Base-by-base conservation (phyloP, 2,113 vertebrate genomes). In the Zosterops hypoxanthus region DNA sequence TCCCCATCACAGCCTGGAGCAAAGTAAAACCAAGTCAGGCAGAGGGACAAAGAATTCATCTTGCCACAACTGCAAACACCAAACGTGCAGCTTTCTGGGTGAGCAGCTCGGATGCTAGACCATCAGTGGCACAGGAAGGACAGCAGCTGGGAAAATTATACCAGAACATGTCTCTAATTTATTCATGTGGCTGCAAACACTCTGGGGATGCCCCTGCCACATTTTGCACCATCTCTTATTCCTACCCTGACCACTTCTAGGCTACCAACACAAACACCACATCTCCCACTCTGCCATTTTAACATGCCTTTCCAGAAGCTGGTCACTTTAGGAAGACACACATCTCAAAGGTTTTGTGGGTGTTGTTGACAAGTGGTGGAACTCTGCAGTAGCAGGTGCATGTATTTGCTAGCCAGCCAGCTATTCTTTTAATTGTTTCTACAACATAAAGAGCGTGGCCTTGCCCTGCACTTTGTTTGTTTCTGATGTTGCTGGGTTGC, bases 21-120 rank as follows among this genome's bases (percentile, higher is more conserved):
- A 28, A 77, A 63, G 5, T 29, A 63, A 88, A 90, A 88, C 20
- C 7, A 65, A 65, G 28, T n/a, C 46, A 46, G 5, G 18, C 21
- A 41, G 50, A 55, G 19, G 44, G 36, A 68, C 1, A 7, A 87
- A 72, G 29, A 29, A 69, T 91, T 46, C 4, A 5, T 46, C 19
- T 56, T 2, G 1, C 20, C 1, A 0, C 24, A 60, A 12, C 9
- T 15, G 7, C 16, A 46, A 16, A 33, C 36, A 24, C 28, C 52
- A 42, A 18, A 12, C 1, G 0, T 1, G 3, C n/a, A 41, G 10
- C 26, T 56, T 49, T 68, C 63, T 71, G 36, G 34, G 6, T 44
- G 5, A 82, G 72, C 69, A 84, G 39, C 69, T 70, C 0, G 0
- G n/a, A 39, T 44, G 49, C 53, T 14, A 19, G 24, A 72, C 7